Evolutionary conservation across 1,140 invertebrate genomes (phyloP).

Genomic region (Drosophila sp.): DNA sequence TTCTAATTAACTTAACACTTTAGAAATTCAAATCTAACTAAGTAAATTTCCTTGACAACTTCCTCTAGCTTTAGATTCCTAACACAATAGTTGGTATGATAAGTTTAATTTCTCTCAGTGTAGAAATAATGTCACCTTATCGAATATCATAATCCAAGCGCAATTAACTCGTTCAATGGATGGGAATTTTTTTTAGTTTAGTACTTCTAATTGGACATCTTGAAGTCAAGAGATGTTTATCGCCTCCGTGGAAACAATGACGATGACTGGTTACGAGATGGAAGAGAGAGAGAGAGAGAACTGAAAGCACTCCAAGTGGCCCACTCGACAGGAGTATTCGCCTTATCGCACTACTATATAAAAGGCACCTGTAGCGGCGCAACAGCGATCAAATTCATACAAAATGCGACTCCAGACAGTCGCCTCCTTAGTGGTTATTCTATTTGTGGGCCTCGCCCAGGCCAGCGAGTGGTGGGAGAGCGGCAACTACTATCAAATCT

Average conservation of each 20-base stretch:
- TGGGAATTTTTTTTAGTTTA: constrained; percentile 20
- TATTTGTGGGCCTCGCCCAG: constrained; percentile 28
- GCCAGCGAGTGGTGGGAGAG: constrained; percentile 88
- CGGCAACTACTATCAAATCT: constrained; percentile 89
- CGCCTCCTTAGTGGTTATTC: constrained; percentile 42
- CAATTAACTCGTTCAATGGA: constrained; percentile 1
- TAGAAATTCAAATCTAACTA: no score
- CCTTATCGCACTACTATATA: constrained; percentile 58
- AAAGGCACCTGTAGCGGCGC: constrained; percentile 29
- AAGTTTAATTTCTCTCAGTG: neutral
- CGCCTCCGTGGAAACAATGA: constrained; percentile 1
- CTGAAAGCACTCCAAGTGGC: constrained; percentile 50
- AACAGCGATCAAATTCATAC: constrained; percentile 40
- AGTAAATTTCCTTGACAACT: no score
- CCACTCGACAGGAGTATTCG: constrained; percentile 36
- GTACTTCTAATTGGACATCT: neutral
- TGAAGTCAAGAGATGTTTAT: constrained; percentile 10
- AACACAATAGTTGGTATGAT: no score
- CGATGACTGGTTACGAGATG: neutral
- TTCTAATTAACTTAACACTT: no score
- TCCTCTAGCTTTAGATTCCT: no score
- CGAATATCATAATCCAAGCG: constrained; percentile 6
- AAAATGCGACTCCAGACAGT: constrained; percentile 59
- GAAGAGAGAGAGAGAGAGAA: constrained; percentile 15
- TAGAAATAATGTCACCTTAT: constrained; percentile 2